Evolutionary conservation across 2,797 vertebrate species (phyloP), one percentile per base, ranked within the genome.

Genomic region (Gobionotothen gibberifrons): DNA sequence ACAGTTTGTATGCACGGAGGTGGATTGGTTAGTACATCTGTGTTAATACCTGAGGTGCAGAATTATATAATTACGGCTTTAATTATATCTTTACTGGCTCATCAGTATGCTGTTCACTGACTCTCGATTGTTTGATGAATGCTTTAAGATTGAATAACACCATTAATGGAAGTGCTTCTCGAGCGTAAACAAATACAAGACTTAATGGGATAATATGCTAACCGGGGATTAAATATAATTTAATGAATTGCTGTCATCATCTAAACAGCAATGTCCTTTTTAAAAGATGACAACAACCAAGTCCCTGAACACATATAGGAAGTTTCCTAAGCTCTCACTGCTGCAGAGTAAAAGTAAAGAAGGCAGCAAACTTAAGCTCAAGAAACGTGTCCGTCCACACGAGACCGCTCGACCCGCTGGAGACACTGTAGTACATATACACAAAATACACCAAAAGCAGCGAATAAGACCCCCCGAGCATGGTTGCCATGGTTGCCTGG

Each of bases 51-150:
- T 83, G 81, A 85, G 78, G 79, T 82, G 84, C 75, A 52, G 59
- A 84, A 85, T 67, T 60, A 90, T 85, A 87, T 83, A 90, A 92
- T 91, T 89, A 88, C 65, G 36, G 47, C 60, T 83, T 89, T 89
- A 88, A 92, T 92, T 88, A 85, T 82, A 74, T 70, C 72, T 82
- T 85, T 86, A 81, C 77, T 72, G 36, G 65, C 73, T 90, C 80
- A 87, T 92, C 77, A 85, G 79, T 55, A 90, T 85, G 74, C 86
- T 8, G 54, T 21, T 36, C 78, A 52, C 62, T 10, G 76, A 79
- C 58, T 83, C 72, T 10, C 29, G 66, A 76, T 80, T 79, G 84
- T 86, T 80, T 81, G 74, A 87, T 77, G 57, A 79, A 76, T 55
- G 79, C 78, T 88, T 90, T 87, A 86, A 85, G 87, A 83, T 82